A percentile compares a stretch with the other conserved stretches of the same genome.
Evolutionary conservation across 2,888 invertebrate species (phyloP).

Genomic region (Philopedon plagiatum): DNA sequence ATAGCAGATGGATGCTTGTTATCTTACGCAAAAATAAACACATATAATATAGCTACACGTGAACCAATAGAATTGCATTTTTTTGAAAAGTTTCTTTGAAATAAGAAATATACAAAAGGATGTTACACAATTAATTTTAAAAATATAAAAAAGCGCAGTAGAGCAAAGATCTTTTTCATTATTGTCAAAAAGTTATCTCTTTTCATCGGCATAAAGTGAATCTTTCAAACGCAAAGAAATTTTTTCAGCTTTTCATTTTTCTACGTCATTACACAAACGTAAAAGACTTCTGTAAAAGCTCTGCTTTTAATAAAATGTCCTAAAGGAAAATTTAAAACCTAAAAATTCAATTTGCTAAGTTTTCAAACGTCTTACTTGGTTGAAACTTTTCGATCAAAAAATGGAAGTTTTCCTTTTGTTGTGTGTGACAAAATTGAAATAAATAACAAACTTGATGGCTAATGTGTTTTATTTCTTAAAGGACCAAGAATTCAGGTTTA

Average conservation of each 20-base stretch:
- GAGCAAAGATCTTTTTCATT: not conserved
- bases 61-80: too few relatives aligned
- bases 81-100: too few relatives aligned
- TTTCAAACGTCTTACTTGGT: not conserved
- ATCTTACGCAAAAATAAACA: too few relatives aligned
- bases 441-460: too few relatives aligned
- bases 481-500: too few relatives aligned
- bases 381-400: not conserved
- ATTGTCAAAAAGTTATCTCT: not conserved
- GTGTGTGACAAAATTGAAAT: too few relatives aligned
- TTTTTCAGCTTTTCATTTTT: not conserved
- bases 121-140: too few relatives aligned
- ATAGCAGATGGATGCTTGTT: too few relatives aligned
- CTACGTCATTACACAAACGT: constrained; percentile 3
- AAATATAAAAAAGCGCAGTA: not conserved
- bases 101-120: too few relatives aligned
- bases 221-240: not conserved
- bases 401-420: too few relatives aligned
- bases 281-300: not conserved
- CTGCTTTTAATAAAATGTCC: not conserved
- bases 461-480: too few relatives aligned
- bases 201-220: not conserved
- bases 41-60: too few relatives aligned
- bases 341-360: not conserved
- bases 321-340: not conserved